These are phyloP conservation scores for Acleris literana DNA, from an alignment of 2,888 invertebrate species.

Conservation along the genomic window DNA sequence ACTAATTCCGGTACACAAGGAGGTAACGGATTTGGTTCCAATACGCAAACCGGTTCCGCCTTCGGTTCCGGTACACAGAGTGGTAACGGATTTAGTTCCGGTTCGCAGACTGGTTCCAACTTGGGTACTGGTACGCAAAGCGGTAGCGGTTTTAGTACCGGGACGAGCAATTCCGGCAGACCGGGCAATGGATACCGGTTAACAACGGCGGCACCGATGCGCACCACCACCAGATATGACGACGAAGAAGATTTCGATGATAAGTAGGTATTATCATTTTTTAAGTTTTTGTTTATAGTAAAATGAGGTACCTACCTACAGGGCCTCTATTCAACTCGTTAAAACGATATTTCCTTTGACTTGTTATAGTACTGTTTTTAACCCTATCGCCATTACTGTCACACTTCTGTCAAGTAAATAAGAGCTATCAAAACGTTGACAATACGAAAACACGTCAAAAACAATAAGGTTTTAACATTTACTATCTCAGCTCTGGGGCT, in stretches of 20 bases:
- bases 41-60: slow-evolving; percentile 5
- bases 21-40: background rate
- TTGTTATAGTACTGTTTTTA: no score
- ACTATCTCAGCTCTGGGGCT: no score
- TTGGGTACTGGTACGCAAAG: slow-evolving; percentile 15
- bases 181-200: slow-evolving; percentile 41
- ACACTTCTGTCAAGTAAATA: no score
- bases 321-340: no score
- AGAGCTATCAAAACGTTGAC: no score
- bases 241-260: slow-evolving; percentile 45
- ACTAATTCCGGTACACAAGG: no score
- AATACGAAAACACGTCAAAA: no score
- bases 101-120: slow-evolving; percentile 34
- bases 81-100: slow-evolving; percentile 1
- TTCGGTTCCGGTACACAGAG: slow-evolving; percentile 6
- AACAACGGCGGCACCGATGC: slow-evolving; percentile 43
- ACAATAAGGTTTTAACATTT: no score
- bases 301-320: no score
- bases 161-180: slow-evolving; percentile 15
- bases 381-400: no score
- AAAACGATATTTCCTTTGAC: no score
- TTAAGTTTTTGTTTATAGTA: no score
- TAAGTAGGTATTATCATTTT: slow-evolving; percentile 40
- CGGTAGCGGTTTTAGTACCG: slow-evolving; percentile 4
- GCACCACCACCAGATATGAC: slow-evolving; percentile 39